Conservation (phyloP, 2,113 vertebrate genomes). For the Dryoscopus gambensis region DNA sequence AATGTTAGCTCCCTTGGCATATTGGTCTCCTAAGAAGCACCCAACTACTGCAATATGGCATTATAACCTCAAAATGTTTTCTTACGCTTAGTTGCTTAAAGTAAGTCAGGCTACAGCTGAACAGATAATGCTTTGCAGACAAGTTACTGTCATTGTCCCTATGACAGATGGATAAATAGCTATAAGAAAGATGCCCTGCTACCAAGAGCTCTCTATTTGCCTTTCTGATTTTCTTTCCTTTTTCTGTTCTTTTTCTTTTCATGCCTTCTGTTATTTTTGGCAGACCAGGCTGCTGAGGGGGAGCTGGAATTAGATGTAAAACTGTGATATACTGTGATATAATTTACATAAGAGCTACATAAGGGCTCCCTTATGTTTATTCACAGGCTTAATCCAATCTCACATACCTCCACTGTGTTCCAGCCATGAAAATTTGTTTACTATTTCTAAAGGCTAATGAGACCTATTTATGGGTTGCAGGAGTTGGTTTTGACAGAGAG, state of each 20-base stretch:
- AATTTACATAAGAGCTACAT: conserved; percentile 63
- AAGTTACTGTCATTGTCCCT: conserved; percentile 14
- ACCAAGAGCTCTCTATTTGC: conserved; percentile 41
- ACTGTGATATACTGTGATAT: conserved; percentile 60
- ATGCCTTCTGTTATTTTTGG: conserved; percentile 64
- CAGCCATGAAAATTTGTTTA: conserved; percentile 72
- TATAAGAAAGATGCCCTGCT: conserved; percentile 37
- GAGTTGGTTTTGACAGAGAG: conserved; percentile 97
- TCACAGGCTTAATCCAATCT: conserved; percentile 70
- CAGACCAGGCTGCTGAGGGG: conserved; percentile 56
- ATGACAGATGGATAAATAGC: conserved; percentile 48
- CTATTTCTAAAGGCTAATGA: conserved; percentile 76
- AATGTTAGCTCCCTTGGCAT: conserved; percentile 1
- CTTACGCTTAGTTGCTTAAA: background rate
- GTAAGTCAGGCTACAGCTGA: conserved; percentile 44
- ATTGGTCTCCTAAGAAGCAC: background rate
- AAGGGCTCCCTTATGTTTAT: conserved; percentile 71
- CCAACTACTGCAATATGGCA: background rate
- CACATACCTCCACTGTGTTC: conserved; percentile 68
- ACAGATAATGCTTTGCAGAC: conserved; percentile 41
- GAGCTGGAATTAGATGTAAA: conserved; percentile 66
- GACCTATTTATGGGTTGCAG: conserved; percentile 82
- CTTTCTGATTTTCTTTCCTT: conserved; percentile 9
- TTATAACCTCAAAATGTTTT: background rate
- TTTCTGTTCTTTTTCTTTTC: background rate